Conservation (phyloP, 2,113 vertebrate genomes). For the Toxotes chatareus region DNA sequence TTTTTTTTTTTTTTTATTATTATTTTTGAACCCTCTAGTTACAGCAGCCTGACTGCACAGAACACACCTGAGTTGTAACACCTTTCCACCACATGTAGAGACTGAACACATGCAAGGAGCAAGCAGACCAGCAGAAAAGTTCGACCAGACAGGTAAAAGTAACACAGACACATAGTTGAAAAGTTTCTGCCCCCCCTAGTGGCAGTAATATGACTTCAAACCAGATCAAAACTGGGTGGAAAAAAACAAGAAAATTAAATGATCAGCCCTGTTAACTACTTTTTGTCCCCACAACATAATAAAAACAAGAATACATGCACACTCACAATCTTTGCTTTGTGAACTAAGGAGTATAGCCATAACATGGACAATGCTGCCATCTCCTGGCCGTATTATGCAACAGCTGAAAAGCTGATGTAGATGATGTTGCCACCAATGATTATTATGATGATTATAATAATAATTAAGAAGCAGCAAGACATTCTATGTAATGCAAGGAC, state of each 20-base stretch:
- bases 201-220: too few species aligned
- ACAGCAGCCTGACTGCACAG: background rate
- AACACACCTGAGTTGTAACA: background rate
- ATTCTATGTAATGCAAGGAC: background rate
- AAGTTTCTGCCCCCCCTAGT: background rate
- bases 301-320: background rate
- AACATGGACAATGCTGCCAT: slow-evolving; percentile 48
- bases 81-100: background rate
- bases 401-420: background rate
- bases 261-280: background rate
- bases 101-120: background rate
- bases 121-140: background rate
- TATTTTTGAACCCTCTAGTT: too few species aligned
- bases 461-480: background rate
- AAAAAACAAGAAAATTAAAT: background rate
- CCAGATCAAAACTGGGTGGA: background rate
- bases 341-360: background rate
- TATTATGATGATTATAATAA: background rate
- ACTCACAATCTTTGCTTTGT: slow-evolving; percentile 3
- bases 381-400: slow-evolving; percentile 53
- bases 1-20: too few species aligned
- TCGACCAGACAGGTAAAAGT: background rate
- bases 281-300: background rate
- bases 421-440: background rate
- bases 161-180: background rate